These are phyloP conservation scores for Chiloscyllium plagiosum DNA, from an alignment of 2,113 vertebrate species.

Conservation along the genomic window DNA sequence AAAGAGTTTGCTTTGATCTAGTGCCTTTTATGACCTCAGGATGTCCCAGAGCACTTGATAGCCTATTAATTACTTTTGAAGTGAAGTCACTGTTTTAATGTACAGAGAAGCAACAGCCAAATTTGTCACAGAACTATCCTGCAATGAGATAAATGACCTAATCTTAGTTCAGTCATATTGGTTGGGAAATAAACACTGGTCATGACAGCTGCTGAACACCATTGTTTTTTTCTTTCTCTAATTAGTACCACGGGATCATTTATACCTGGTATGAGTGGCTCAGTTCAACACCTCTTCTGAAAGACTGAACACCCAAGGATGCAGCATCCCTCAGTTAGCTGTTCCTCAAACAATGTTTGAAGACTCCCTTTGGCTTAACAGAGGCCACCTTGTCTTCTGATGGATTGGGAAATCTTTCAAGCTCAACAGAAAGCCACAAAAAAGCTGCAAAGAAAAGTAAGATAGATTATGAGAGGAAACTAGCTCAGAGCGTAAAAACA, in stretches of 20 bases:
- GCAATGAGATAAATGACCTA: neutral
- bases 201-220: constrained; percentile 1
- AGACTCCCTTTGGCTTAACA: neutral
- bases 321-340: neutral
- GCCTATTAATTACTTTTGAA: neutral
- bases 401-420: too few species aligned
- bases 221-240: constrained; percentile 5
- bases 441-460: too few species aligned
- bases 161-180: neutral
- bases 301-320: neutral
- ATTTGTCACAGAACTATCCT: neutral
- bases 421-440: too few species aligned
- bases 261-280: neutral
- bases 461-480: too few species aligned
- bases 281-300: neutral
- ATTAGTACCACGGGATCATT: neutral
- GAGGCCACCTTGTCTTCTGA: neutral
- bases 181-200: neutral
- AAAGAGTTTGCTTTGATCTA: neutral
- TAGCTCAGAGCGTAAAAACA: too few species aligned
- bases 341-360: neutral
- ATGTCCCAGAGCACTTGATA: constrained; percentile 6
- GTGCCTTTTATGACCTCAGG: neutral
- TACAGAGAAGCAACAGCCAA: neutral
- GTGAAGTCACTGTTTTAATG: neutral